Percentiles rank a stretch among this genome's conserved stretches.
phyloP scores from a whole-genome alignment of 2,888 invertebrate species.

The Leptinotarsa tumamoca region DNA sequence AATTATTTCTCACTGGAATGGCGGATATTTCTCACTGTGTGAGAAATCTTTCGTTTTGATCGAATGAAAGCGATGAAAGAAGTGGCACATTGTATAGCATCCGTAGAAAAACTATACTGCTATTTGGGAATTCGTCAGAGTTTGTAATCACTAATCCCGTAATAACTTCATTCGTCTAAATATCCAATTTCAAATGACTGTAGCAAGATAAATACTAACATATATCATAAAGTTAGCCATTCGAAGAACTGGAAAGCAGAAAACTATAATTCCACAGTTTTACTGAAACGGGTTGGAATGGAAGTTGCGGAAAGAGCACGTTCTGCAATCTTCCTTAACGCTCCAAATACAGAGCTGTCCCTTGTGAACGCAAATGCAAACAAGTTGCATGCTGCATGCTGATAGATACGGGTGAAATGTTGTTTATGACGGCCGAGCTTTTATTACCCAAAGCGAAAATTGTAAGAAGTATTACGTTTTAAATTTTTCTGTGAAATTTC shows the following conservation, averaged over 20 bases:
- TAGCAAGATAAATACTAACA: no score
- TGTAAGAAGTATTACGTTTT: not conserved
- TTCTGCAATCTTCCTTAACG: slow-evolving; percentile 24
- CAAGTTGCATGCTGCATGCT: slow-evolving; percentile 32
- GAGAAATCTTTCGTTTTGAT: no score
- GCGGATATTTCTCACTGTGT: no score
- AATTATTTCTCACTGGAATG: no score
- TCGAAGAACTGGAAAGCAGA: not conserved
- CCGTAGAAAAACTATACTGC: no score
- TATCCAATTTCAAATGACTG: not conserved
- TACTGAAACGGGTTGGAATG: not conserved
- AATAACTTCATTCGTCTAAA: no score
- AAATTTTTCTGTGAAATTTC: not conserved
- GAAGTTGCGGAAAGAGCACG: not conserved
- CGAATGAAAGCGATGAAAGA: no score
- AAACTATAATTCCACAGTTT: not conserved
- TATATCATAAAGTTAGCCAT: not conserved
- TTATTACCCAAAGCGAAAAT: not conserved
- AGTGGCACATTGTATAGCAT: no score
- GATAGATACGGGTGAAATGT: slow-evolving; percentile 22
- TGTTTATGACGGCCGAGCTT: slow-evolving; percentile 13
- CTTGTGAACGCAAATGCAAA: slow-evolving; percentile 31
- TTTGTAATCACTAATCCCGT: no score
- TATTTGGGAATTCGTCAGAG: no score
- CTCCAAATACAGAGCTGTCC: slow-evolving; percentile 26